Evolutionary conservation across 2,113 vertebrate species (phyloP).

Genomic region (Heterocephalus glaber): DNA sequence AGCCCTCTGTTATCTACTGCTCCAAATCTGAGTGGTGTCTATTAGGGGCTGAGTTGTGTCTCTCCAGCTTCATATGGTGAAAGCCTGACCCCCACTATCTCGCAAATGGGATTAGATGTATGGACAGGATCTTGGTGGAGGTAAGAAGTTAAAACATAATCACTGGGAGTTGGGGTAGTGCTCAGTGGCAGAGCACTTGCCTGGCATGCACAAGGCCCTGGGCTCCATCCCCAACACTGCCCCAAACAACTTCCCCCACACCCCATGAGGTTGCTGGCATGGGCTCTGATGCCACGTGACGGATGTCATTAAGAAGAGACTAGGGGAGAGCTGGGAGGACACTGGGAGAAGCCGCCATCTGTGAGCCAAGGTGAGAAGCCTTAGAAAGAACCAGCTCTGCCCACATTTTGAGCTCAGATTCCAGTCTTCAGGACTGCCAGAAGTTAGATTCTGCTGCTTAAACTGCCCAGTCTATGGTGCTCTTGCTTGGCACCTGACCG

Average conservation of each 20-base stretch:
- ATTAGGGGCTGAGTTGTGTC: not conserved
- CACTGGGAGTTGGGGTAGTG: not conserved
- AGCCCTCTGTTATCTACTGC: not conserved
- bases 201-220: not conserved
- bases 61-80: not conserved
- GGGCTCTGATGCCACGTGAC: not conserved
- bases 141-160: not conserved
- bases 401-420: not conserved
- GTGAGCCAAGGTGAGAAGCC: not conserved
- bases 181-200: not conserved
- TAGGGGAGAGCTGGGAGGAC: not conserved
- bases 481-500: not conserved
- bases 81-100: not conserved
- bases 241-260: not conserved
- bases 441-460: not conserved
- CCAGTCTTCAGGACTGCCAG: not conserved
- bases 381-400: not conserved
- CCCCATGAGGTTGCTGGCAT: not conserved
- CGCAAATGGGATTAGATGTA: not conserved
- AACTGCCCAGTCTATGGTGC: fast-evolving
- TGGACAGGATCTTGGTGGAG: not conserved
- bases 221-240: not conserved
- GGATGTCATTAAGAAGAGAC: not conserved
- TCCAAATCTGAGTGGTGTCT: not conserved
- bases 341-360: not conserved